Base-by-base conservation (phyloP, 2,888 invertebrate species). In the Geotrupes spiniger region DNA sequence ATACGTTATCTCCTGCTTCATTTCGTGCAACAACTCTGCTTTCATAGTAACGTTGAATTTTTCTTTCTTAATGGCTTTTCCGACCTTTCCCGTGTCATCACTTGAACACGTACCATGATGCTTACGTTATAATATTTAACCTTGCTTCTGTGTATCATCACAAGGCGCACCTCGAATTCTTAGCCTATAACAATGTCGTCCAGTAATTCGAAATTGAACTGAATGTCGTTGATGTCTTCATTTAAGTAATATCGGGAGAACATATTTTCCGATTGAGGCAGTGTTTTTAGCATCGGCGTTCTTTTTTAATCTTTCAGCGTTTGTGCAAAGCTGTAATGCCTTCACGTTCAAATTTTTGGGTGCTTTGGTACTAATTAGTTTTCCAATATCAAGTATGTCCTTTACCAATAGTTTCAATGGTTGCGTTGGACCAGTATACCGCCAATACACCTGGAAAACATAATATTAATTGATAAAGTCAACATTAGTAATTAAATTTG, bases 181-280 rank as follows among this genome's bases (percentile, higher is more conserved):
- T 89, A 83, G 1, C 94, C 94, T 63, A 94, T 90, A 62, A 89
- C 83, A 39, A 92, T 89, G 61, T 92, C 89, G 62, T 92, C 92
- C 46, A 81, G 76, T 0, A 92, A 76, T 60, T 88, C 84, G 66
- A 94, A 88, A 59, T 89, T 85, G 63, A 94, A 94, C 51, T 81
- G 76, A 15, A 95, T 81, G 56, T 94, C 93, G 68, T 92, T 92
- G 69, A 93, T 92, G 48, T 84, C 88, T 61, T 92, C 92, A 66
- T 93, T 93, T 4, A 93, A 77, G 64, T 93, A 93, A 66, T 92
- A 92, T 26, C 92, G 76, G 21, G 89, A 87, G 68, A 91, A 92
- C 10, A 87, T 77, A 56, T 84, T 89, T 56, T 87, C 85, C 2
- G 89, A 87, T 69, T 88, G 88, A 31, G 84, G 81, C 1, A 94